Evolutionary conservation across 92 coral and sea anemone species (phyloP).

Genomic region (Chrysogorgia sp.): DNA sequence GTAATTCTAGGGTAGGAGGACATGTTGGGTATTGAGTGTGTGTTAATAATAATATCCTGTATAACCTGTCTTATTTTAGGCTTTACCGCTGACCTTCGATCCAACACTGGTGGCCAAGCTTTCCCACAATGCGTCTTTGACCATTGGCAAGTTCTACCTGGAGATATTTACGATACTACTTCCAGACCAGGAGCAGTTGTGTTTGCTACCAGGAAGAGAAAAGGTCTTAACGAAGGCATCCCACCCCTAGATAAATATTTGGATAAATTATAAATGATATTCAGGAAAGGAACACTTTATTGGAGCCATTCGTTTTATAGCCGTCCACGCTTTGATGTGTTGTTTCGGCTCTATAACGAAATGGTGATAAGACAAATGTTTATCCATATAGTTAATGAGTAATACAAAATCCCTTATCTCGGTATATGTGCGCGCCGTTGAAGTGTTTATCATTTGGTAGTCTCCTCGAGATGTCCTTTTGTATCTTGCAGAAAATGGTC

Average conservation of each 20-base stretch:
- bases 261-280: conserved; percentile 82
- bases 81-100: conserved; percentile 95
- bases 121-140: conserved; percentile 99
- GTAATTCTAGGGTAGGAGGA: too few species aligned
- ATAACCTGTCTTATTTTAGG: conserved; percentile 49
- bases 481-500: too few species aligned
- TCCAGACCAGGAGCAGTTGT: conserved; percentile 66
- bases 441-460: not conserved
- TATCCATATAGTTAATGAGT: not conserved
- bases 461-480: too few species aligned
- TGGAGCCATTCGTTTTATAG: too few species aligned
- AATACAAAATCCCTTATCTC: not conserved
- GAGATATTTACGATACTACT: conserved; percentile 44
- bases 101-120: conserved; percentile 98
- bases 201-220: conserved; percentile 71
- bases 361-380: not conserved
- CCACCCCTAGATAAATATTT: conserved; percentile 83
- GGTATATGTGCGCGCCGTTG: not conserved
- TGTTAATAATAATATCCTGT: not conserved
- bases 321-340: not conserved
- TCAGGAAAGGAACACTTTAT: not conserved
- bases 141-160: conserved; percentile 78
- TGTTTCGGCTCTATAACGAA: not conserved
- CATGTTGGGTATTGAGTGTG: too few species aligned
- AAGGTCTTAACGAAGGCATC: conserved; percentile 72